These are phyloP conservation scores for Sebastes umbrosus DNA, from an alignment of 2,797 vertebrate species.

Conservation along the genomic window DNA sequence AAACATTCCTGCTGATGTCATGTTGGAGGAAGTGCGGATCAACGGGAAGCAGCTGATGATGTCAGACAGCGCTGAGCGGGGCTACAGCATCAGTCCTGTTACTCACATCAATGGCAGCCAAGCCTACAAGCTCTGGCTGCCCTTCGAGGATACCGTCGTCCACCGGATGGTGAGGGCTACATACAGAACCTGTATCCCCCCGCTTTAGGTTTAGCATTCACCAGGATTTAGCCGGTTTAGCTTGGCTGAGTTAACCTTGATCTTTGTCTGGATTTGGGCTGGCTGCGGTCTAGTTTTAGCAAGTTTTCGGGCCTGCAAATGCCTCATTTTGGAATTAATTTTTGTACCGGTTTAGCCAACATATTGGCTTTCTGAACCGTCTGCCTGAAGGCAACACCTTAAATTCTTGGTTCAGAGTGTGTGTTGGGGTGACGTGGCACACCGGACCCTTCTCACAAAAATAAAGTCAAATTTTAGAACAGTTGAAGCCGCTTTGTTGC, in stretches of 20 bases:
- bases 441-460: no score
- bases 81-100: constrained; percentile 62
- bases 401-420: no score
- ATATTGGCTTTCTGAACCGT: no score
- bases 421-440: no score
- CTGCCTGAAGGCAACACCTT: no score
- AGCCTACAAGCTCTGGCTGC: constrained; percentile 71
- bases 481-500: not conserved
- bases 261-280: not conserved
- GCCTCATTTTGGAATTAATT: no score
- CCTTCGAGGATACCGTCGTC: constrained; percentile 73
- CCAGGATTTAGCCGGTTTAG: not conserved
- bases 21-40: constrained; percentile 71
- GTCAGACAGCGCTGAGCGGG: constrained; percentile 26
- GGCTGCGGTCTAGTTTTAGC: not conserved
- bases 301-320: no score
- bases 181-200: not conserved
- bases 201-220: not conserved
- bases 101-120: constrained; percentile 69
- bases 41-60: constrained; percentile 60
- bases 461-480: not conserved
- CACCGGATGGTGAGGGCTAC: constrained; percentile 55
- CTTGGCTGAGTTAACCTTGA: not conserved
- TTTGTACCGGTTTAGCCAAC: no score
- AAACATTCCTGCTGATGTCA: constrained; percentile 79